A percentile compares a stretch with the other conserved stretches of the same genome.
These are phyloP conservation scores for Sapayoa aenigma DNA, from an alignment of 2,113 vertebrate genomes.

Conservation along the genomic window DNA sequence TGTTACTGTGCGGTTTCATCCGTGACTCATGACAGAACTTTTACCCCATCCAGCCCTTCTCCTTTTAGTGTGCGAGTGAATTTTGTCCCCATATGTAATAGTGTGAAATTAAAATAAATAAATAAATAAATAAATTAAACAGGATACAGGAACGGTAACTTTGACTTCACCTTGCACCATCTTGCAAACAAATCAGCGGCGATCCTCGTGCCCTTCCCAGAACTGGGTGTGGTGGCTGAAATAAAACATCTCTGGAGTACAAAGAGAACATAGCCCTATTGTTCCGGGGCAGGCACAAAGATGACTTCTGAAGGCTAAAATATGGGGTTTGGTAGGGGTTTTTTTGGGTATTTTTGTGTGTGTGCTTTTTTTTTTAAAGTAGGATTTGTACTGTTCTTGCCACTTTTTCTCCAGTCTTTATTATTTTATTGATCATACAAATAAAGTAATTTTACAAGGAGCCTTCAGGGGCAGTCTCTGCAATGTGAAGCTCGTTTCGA, in stretches of 20 bases:
- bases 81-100: neutral
- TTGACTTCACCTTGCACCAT: constrained; percentile 43
- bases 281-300: neutral
- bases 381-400: neutral
- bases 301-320: constrained; percentile 2
- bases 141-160: constrained; percentile 14
- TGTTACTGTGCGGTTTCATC: neutral
- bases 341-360: neutral
- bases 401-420: neutral
- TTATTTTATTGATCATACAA: neutral
- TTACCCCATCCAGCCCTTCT: neutral
- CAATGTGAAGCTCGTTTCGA: neutral
- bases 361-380: neutral
- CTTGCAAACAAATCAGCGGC: constrained; percentile 22
- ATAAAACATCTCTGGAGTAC: constrained; percentile 13
- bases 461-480: neutral
- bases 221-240: constrained; percentile 53
- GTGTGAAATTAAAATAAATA: neutral
- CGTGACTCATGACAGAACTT: neutral
- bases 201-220: constrained; percentile 29
- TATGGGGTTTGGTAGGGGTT: neutral
- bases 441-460: neutral
- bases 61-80: neutral
- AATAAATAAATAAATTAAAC: neutral
- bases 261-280: constrained; percentile 34